Conservation (phyloP, 2,113 vertebrate species). For the Pantherophis guttatus region DNA sequence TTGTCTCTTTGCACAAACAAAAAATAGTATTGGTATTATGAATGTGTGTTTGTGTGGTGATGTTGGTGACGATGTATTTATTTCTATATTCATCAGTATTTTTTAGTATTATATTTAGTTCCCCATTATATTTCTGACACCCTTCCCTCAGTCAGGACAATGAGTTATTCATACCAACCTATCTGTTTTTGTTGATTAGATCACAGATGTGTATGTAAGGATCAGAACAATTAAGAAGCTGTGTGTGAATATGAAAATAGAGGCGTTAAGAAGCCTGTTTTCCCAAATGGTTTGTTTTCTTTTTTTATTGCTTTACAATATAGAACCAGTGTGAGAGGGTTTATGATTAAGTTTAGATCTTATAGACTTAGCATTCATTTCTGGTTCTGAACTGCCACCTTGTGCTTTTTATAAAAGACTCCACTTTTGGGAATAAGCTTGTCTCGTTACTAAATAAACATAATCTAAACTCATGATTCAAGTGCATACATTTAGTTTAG, state of each 20-base stretch:
- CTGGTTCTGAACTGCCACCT: neutral
- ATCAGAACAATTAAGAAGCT: neutral
- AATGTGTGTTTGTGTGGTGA: neutral
- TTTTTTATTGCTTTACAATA: neutral
- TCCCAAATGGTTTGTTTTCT: neutral
- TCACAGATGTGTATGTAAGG: neutral
- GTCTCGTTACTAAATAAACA: neutral
- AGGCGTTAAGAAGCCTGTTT: neutral
- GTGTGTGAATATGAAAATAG: neutral
- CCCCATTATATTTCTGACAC: neutral
- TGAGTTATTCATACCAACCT: neutral
- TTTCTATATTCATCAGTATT: neutral
- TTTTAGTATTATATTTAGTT: neutral
- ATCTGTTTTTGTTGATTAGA: neutral
- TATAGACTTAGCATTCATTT: neutral
- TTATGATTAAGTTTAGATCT: neutral
- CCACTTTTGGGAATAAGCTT: neutral
- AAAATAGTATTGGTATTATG: neutral
- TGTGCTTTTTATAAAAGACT: neutral
- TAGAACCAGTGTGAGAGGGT: neutral
- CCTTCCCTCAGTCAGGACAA: neutral
- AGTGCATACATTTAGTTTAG: neutral
- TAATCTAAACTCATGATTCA: neutral
- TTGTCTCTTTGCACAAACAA: neutral
- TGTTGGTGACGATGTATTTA: neutral